These are phyloP conservation scores for Cryptoblepharus egeriae DNA, from an alignment of 2,797 vertebrate genomes.

Conservation along the genomic window DNA sequence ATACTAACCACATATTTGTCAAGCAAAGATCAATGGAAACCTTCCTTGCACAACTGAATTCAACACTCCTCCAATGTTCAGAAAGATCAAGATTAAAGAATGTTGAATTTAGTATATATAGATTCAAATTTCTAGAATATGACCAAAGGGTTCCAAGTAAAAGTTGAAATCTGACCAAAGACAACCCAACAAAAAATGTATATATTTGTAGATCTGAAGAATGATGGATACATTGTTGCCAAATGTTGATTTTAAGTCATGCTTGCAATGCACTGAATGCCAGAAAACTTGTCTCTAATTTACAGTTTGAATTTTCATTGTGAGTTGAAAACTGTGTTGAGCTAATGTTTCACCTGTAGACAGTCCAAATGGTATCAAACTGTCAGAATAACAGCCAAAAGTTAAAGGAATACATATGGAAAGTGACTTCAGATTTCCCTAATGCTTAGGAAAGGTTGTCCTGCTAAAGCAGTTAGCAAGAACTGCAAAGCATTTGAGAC, in stretches of 20 bases:
- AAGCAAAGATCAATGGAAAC: neutral
- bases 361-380: neutral
- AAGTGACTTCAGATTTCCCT: neutral
- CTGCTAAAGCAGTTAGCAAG: neutral
- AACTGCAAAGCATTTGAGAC: neutral
- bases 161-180: no score
- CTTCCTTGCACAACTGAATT: neutral
- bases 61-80: neutral
- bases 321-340: neutral
- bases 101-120: no score
- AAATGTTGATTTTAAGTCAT: neutral
- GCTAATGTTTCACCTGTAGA: neutral
- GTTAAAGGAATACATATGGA: neutral
- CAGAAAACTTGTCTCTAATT: conserved; percentile 23
- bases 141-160: no score
- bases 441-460: neutral
- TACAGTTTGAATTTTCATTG: neutral
- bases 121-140: no score
- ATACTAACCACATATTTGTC: neutral
- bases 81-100: neutral
- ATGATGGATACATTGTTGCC: neutral
- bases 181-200: no score
- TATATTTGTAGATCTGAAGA: no score
- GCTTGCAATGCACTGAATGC: conserved; percentile 23
- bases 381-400: no score